phyloP scores from a whole-genome alignment of 2,797 vertebrate species.

The Eulemur mongoz region DNA sequence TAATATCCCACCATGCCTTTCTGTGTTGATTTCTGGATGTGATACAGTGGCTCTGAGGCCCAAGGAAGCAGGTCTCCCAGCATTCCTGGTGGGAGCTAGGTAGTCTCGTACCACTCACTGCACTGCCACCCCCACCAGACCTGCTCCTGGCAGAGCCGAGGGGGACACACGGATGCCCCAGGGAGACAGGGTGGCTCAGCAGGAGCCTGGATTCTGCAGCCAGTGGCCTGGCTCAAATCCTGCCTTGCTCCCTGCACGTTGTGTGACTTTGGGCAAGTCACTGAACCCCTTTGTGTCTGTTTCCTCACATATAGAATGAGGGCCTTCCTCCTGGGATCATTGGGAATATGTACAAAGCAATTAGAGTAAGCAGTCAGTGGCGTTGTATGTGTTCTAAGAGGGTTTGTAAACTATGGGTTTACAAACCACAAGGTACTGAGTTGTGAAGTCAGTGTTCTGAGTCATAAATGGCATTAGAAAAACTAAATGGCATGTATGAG shows the following conservation, averaged over 20 bases:
- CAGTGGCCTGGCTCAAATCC: neutral
- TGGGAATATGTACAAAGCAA: neutral
- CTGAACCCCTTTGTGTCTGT: neutral
- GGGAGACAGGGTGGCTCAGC: neutral
- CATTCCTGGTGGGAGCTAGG: neutral
- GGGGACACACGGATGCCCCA: neutral
- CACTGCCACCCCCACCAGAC: neutral
- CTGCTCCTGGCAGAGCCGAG: neutral
- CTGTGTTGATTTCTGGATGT: neutral
- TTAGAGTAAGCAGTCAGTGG: neutral
- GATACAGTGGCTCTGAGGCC: neutral
- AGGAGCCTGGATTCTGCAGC: neutral
- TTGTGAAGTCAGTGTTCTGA: neutral
- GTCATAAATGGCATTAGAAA: neutral
- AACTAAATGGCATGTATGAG: neutral
- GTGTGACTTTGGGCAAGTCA: neutral
- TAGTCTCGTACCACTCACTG: neutral
- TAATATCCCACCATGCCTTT: neutral
- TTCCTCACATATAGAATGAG: neutral
- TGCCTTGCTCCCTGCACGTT: neutral
- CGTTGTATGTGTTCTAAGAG: neutral
- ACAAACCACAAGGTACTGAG: neutral
- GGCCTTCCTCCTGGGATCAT: neutral
- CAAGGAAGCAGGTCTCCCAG: neutral
- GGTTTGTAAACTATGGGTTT: neutral